These are phyloP conservation scores for Oryzias woworae DNA, from an alignment of 2,113 vertebrate species.

Conservation along the genomic window DNA sequence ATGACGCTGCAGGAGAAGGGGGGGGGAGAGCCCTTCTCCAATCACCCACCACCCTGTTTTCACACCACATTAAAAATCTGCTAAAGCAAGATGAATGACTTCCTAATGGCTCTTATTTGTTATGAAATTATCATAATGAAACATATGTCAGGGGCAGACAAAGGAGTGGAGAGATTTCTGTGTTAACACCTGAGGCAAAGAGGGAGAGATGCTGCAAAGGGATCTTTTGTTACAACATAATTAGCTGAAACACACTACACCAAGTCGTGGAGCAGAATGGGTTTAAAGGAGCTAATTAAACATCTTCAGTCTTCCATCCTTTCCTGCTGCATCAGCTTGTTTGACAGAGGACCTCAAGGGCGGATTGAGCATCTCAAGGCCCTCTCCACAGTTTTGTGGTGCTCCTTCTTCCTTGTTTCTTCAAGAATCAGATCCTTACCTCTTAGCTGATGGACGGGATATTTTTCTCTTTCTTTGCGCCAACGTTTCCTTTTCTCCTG, in stretches of 20 bases:
- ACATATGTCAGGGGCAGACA: constrained; percentile 66
- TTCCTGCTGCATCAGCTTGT: constrained; percentile 26
- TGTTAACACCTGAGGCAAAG: constrained; percentile 58
- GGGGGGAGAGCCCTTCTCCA: constrained; percentile 3
- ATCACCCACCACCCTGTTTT: constrained; percentile 22
- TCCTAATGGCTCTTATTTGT: constrained; percentile 73
- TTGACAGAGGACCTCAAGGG: constrained; percentile 60
- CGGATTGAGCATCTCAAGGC: constrained; percentile 69
- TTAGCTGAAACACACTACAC: constrained; percentile 34
- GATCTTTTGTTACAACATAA: constrained; percentile 45
- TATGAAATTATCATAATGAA: constrained; percentile 74
- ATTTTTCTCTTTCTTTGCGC: constrained; percentile 18
- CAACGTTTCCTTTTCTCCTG: not conserved
- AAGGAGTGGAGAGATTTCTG: constrained; percentile 53
- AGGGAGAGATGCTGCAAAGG: constrained; percentile 18
- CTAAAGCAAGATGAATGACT: constrained; percentile 58
- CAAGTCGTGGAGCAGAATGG: constrained; percentile 30
- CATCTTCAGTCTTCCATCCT: not conserved
- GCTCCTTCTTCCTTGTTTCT: constrained; percentile 49
- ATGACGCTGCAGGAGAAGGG: constrained; percentile 72
- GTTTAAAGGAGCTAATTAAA: constrained; percentile 37
- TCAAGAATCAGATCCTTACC: constrained; percentile 63
- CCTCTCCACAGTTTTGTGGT: constrained; percentile 76
- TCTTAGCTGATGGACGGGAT: constrained; percentile 56
- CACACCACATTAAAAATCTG: constrained; percentile 53